phyloP scores from a whole-genome alignment of 92 coral and sea anemone genomes.

The Nematostella vectensis region DNA sequence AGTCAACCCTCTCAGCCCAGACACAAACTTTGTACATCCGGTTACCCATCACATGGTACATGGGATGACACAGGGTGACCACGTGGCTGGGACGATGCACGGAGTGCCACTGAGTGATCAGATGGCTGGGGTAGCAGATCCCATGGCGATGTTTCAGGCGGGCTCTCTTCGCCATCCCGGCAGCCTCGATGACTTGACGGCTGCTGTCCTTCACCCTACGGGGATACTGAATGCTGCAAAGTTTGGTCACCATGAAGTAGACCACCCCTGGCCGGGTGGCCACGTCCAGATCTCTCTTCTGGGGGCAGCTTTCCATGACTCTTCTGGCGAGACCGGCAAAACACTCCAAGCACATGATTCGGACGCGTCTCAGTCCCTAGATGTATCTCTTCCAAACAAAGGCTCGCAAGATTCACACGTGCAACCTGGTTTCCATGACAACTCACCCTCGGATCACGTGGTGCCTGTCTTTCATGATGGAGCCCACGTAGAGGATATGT shows the following conservation, averaged over 20 bases:
- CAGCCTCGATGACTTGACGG: too few relatives aligned
- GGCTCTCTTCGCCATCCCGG: too few relatives aligned
- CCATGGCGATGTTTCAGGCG: too few relatives aligned
- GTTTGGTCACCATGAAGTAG: not conserved
- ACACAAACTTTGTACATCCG: not conserved
- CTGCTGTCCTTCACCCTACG: not conserved
- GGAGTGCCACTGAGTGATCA: not conserved
- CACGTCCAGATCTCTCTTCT: not conserved
- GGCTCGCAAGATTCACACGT: not conserved
- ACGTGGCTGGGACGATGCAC: too few relatives aligned
- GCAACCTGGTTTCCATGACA: not conserved
- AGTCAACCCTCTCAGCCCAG: not conserved
- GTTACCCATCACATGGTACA: conserved; percentile 4
- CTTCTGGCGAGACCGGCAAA: not conserved
- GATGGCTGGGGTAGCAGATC: not conserved
- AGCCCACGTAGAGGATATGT: not conserved
- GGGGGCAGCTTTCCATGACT: not conserved
- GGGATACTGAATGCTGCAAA: too few relatives aligned
- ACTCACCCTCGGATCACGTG: too few relatives aligned
- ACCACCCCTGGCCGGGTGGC: not conserved
- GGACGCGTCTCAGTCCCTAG: not conserved
- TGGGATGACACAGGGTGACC: not conserved
- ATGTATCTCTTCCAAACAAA: not conserved
- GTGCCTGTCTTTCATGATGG: not conserved
- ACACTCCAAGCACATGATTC: not conserved